Base-by-base conservation (phyloP, 2,113 vertebrate species). In the Alces alces region DNA sequence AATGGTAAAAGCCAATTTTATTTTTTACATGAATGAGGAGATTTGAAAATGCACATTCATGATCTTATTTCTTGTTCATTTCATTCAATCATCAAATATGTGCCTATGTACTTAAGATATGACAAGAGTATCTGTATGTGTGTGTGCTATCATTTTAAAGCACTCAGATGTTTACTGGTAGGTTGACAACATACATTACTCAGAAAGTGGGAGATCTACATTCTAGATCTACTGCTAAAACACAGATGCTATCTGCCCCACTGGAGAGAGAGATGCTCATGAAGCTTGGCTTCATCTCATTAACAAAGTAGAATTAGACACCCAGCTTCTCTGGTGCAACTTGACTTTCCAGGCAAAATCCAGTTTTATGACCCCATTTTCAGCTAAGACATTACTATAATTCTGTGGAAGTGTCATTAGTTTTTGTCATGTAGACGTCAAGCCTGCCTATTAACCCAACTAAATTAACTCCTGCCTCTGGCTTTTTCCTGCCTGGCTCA, bases 1-100 rank as follows among this genome's bases (percentile, higher is more conserved):
- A 92, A 73, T 43, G 97, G 82, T 87, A 76, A 96, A 95, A 92
- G 28, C 58, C 61, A 54, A 36, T n/a, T 23, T 25, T 89, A 66
- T 89, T 78, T 36, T 80, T 23, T 17, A 70, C 70, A 84, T 84
- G 64, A 92, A 79, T 60, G 47, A 91, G 17, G 27, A 88, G 33
- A 43, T 91, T 96, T 58, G 73, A 93, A 93, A 93, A 85, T 43
- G 70, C 91, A 83, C 13, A 14, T 47, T 66, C 57, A 11, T 85
- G 33, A 6, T 80, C 16, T 91, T 93, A 3, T 55, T 85, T 3
- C 60, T 66, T 87, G 25, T 96, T 70, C 43, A 73, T 95, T 94
- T 82, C 0, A 33, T 80, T 47, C 9, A 83, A 3, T 93, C 76
- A 93, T 55, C n/a, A 86, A 57, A 73, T 93, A 64, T 11, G 16